Evolutionary conservation across 2,888 invertebrate genomes (phyloP), one percentile per base, ranked within the genome.

Genomic region (Ischnus inquisitorius): DNA sequence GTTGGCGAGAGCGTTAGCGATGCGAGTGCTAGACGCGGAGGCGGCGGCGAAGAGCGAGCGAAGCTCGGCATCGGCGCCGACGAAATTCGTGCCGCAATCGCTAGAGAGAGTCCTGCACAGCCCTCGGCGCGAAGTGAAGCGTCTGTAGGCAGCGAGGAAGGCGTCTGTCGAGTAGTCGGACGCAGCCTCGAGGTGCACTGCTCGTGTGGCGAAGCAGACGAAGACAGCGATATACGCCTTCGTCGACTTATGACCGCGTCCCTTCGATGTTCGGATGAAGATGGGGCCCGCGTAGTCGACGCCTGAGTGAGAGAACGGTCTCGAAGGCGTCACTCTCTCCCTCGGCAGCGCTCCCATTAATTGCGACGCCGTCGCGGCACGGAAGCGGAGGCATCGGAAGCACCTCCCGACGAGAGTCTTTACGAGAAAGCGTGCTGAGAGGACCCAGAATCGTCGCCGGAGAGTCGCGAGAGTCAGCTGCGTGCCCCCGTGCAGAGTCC

Each of bases 51-150:
- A 83, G 8, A 82, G 41, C 1, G 54, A 10, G 10, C 62, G 69
- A 1, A 86, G 48, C n/a, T 83, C 81, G 1, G 25, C 46, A 2
- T 80, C 51, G 0, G 89, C 88, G 2, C 89, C 89, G 1, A 87
- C 67, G 57, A 89, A 89, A 48, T 88, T 88, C 0, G 87, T 88
- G 0, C 88, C 88, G 51, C 85, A 80, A 34, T 90, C 89, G 46
- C 83, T 85, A 10, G 65, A 74, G 0, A 89, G 8, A 0, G 83
- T 64, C 5, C 54, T 41, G 25, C 80, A 82, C 5, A 57, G 19
- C 4, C 54, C 88, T 19, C 88, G 65, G 0, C 88, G 82, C 0
- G 87, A 77, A 0, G 85, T 82, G 64, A 88, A 89, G 14, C 86
- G 85, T 28, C 81, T 71, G 3, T 87, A 83, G 6, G 86, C 81